Evolutionary conservation across 2,113 vertebrate species (phyloP), one percentile per base, ranked within the genome.

Genomic region (Myodes glareolus): DNA sequence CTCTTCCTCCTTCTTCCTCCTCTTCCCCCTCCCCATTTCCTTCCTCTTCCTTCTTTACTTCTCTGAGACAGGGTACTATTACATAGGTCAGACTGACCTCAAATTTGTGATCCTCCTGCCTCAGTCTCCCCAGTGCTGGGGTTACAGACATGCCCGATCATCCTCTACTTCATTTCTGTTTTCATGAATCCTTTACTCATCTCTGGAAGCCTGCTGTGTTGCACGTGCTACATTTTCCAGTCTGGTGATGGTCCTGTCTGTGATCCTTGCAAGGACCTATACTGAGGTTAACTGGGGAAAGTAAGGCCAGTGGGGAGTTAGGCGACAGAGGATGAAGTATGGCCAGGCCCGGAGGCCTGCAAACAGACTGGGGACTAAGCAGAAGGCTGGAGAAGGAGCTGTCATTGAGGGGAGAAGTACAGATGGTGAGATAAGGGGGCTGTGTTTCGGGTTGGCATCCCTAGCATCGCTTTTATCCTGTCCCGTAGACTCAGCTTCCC

Each of bases 401-500:
- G n/a, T 39, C 36, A 0, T 1, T 5, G 47, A 81, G 55, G 19
- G 19, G 0, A 31, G 16, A 93, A 90, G 17, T 39, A 3, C 39
- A 67, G 47, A 50, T 7, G 12, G 70, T 0, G 10, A 42, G 84
- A 23, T 47, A 52, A 58, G 91, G 13, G 52, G 42, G 45, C 36
- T 17, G 25, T 82, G 21, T 31, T 61, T 58, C 47, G 31, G 73
- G 29, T 77, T 12, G 39, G 67, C 10, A 2, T 81, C 42, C 19
- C 1, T 10, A 1, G 16, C 55, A n/a, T 63, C 58, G 67, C 76
- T 73, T 61, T 2, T 61, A 45, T 8, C 36, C 58, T 13, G 0
- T 23, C 75, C 58, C 9, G 1, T 95, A 98, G 98, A 97, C 97
- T 0, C 98, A 98, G 86, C 98, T 98, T 25, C 98, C 98, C 0